Evolutionary conservation across 2,113 vertebrate species (phyloP).

Genomic region (Trichechus manatus): DNA sequence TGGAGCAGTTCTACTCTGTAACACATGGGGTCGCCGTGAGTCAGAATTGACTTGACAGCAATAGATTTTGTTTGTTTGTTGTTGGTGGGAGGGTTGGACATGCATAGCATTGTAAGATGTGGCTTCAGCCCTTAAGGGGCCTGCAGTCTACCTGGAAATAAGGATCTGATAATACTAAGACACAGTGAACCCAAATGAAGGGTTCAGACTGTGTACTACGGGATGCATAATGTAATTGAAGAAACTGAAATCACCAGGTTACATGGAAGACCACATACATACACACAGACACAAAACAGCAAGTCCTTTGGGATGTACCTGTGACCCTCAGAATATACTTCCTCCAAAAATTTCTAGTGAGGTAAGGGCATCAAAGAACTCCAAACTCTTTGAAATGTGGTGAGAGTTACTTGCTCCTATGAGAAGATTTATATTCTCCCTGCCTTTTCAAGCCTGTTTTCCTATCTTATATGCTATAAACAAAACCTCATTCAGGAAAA

Average conservation of each 20-base stretch:
- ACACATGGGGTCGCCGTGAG: not conserved
- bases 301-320: not conserved
- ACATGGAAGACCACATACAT: not conserved
- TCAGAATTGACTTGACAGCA: not conserved
- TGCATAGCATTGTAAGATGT: not conserved
- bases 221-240: not conserved
- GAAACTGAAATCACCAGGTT: not conserved
- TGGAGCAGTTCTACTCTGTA: not conserved
- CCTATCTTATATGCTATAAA: constrained; percentile 53
- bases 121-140: not conserved
- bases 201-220: not conserved
- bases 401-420: constrained; percentile 5
- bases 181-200: not conserved
- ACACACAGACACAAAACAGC: no score
- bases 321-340: not conserved
- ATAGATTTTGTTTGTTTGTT: not conserved
- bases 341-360: constrained; percentile 1
- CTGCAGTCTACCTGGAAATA: not conserved
- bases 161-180: not conserved
- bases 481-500: constrained; percentile 67
- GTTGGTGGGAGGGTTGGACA: not conserved
- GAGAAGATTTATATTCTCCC: constrained; percentile 54
- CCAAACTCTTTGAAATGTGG: constrained; percentile 9
- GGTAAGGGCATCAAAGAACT: not conserved
- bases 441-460: constrained; percentile 51